These are phyloP conservation scores for Lucifuga dentata DNA, from an alignment of 2,113 vertebrate species.

Conservation along the genomic window DNA sequence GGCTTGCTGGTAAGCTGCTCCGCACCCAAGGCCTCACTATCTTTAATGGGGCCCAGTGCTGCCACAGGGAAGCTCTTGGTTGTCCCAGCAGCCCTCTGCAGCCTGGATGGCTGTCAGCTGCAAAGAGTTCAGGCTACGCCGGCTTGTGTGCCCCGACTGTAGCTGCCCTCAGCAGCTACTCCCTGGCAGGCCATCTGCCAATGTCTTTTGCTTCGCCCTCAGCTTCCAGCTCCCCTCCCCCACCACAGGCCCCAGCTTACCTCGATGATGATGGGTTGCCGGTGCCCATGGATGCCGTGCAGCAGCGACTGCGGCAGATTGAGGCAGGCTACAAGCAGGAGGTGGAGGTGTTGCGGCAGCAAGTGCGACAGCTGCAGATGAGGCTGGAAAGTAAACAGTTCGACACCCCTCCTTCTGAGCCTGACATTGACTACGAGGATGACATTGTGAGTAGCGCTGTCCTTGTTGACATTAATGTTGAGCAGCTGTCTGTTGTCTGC, in stretches of 20 bases:
- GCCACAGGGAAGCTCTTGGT: slow-evolving; percentile 76
- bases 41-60: slow-evolving; percentile 83
- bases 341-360: slow-evolving; percentile 94
- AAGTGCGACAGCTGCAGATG: slow-evolving; percentile 96
- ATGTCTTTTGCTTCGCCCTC: slow-evolving; percentile 72
- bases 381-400: slow-evolving; percentile 94
- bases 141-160: slow-evolving; percentile 59
- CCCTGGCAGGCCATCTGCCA: slow-evolving; percentile 81
- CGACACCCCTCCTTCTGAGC: slow-evolving; percentile 90
- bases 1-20: slow-evolving; percentile 84
- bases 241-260: slow-evolving; percentile 88
- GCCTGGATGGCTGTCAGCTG: slow-evolving; percentile 63
- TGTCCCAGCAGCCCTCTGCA: slow-evolving; percentile 69
- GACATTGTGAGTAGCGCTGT: slow-evolving; percentile 91
- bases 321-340: slow-evolving; percentile 98
- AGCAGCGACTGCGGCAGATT: slow-evolving; percentile 96
- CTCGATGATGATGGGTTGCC: slow-evolving; percentile 95
- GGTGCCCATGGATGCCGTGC: slow-evolving; percentile 94
- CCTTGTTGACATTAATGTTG: background rate
- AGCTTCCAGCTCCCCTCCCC: slow-evolving; percentile 81
- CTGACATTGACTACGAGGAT: slow-evolving; percentile 95
- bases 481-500: background rate
- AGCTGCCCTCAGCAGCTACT: slow-evolving; percentile 62
- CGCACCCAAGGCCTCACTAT: slow-evolving; percentile 80
- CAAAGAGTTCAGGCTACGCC: slow-evolving; percentile 52